phyloP scores from a whole-genome alignment of 2,113 vertebrate genomes.

The Narcine bancroftii region DNA sequence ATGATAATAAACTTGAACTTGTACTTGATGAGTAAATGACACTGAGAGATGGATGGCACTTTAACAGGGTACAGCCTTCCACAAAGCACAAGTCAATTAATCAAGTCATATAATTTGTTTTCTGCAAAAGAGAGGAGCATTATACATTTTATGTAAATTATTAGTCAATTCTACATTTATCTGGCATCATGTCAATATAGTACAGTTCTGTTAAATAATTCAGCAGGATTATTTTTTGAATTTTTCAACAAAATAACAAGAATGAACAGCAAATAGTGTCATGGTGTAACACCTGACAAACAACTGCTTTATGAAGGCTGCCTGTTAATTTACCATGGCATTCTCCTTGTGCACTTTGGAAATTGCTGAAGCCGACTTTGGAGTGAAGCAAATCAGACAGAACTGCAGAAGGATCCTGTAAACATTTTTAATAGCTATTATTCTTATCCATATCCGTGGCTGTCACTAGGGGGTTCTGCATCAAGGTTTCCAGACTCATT shows the following conservation, averaged over 20 bases:
- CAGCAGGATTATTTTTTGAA: not conserved
- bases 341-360: not conserved
- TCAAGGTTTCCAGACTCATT: not conserved
- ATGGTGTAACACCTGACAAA: not conserved
- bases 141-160: not conserved
- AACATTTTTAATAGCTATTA: not conserved
- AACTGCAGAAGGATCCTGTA: not conserved
- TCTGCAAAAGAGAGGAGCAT: not conserved
- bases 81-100: not conserved
- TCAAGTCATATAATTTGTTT: not conserved
- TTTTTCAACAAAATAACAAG: not conserved
- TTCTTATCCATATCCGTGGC: not conserved
- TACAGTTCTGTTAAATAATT: conserved; percentile 18
- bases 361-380: too few relatives aligned
- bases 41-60: not conserved
- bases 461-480: not conserved
- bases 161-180: conserved; percentile 7
- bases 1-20: too few relatives aligned
- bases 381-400: not conserved
- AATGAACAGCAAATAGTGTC: not conserved
- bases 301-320: not conserved
- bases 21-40: not conserved
- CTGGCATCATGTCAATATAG: not conserved
- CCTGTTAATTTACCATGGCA: not conserved
- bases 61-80: conserved; percentile 3